These are phyloP conservation scores for Excalfactoria chinensis DNA, from an alignment of 2,113 vertebrate genomes.

Conservation along the genomic window DNA sequence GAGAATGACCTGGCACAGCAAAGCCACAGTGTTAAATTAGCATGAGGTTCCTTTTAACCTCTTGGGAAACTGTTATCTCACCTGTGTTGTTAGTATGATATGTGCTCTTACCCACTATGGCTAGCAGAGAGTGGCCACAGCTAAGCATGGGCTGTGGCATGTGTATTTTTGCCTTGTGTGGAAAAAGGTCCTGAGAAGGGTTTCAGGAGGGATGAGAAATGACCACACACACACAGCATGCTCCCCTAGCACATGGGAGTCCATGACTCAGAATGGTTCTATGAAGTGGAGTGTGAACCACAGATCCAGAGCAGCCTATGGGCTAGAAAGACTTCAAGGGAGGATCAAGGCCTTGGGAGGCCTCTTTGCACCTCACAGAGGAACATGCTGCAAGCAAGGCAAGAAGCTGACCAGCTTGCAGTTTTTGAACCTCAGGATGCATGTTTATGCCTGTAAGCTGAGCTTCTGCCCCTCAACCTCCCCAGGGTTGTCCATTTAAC, in stretches of 20 bases:
- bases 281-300: neutral
- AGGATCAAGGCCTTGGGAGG: neutral
- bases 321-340: neutral
- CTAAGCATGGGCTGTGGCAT: neutral
- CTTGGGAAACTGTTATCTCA: conserved; percentile 1
- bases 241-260: neutral
- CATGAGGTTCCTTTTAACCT: neutral
- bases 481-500: neutral
- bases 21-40: conserved; percentile 13
- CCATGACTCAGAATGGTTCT: neutral
- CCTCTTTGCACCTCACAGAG: neutral
- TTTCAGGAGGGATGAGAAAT: neutral
- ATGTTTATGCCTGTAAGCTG: neutral
- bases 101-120: neutral
- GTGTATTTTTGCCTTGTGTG: neutral
- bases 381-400: neutral
- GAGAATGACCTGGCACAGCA: neutral
- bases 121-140: neutral
- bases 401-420: neutral
- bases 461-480: neutral
- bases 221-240: neutral
- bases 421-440: neutral
- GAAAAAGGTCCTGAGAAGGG: neutral
- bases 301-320: neutral
- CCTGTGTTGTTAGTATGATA: neutral